Base-by-base conservation (phyloP, 1,140 invertebrate species). In the Asbolus verrucosus region DNA sequence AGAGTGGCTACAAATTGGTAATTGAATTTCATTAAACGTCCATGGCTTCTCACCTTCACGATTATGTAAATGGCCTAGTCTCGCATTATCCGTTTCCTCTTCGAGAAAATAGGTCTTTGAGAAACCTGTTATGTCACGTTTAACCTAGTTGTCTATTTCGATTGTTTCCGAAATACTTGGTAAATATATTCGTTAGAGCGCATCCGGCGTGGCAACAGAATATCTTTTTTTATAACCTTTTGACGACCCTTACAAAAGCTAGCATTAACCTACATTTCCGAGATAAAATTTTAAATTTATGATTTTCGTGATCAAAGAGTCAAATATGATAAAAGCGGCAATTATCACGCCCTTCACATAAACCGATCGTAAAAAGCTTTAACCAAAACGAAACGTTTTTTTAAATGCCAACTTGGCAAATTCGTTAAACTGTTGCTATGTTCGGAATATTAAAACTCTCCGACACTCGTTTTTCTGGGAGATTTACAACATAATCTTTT, bases 121-220 rank as follows among this genome's bases (percentile, higher is more conserved):
- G 41, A 46, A 19, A 46, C 41, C 41, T 46, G 41, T 46, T 46
- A 46, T 19, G 41, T 46, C 41, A 46, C 41, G 19, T 46, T 46
- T 46, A 46, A 46, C 41, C 41, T 46, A 46, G 5, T 46, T 46
- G 41, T 19, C n/a, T n/a, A n/a, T n/a, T n/a, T n/a, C 41, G 41
- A 46, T 46, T 46, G 41, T 46, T 46, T 46, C 19, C 41, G 0
- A 46, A 46, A 6, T 9, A 16, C 8, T 11, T 3, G n/a, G n/a
- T 38, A 38, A 38, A 38, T n/a, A 38, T 8, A 8, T 27, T 8
- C 24, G 24, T 27, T 27, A 38, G 33, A 38, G n/a, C 33, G 11
- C n/a, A n/a, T n/a, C n/a, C n/a, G n/a, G n/a, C n/a, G 24, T 27
- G 24, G 24, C 24, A 27, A 27, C 24, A 3, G 24, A 27, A 27